Evolutionary conservation across 2,888 invertebrate species (phyloP).

Genomic region (Harpalus rubripes): DNA sequence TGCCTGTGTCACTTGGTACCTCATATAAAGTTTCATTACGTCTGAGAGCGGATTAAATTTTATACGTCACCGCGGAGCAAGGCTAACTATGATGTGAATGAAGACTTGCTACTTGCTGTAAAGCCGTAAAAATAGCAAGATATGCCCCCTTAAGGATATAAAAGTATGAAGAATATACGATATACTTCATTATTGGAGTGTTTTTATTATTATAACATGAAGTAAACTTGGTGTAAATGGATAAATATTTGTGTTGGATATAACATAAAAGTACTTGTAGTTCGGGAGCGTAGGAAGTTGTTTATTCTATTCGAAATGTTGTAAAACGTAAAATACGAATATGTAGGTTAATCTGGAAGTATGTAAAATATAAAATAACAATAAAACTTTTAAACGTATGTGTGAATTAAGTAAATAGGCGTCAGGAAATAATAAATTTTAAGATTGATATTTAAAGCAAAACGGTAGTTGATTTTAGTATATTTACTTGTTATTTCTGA

Average conservation of each 20-base stretch:
- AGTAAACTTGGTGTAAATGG: neutral
- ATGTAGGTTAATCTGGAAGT: neutral
- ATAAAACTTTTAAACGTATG: neutral
- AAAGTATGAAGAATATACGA: conserved; percentile 6
- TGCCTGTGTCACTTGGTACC: conserved; percentile 5
- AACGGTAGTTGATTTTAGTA: too few species aligned
- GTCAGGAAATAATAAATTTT: neutral
- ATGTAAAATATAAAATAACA: neutral
- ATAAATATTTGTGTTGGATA: neutral
- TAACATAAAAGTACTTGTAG: neutral
- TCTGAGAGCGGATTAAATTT: conserved; percentile 49
- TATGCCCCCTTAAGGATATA: neutral
- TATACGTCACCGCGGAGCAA: conserved; percentile 39
- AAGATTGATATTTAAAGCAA: neutral
- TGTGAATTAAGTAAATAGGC: neutral
- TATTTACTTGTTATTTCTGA: neutral
- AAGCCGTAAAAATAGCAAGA: conserved; percentile 4
- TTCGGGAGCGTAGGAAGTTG: neutral
- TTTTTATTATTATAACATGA: neutral
- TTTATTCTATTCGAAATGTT: neutral
- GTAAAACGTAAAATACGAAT: neutral
- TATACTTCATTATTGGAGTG: neutral
- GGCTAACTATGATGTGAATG: conserved; percentile 21
- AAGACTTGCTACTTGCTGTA: conserved; percentile 3
- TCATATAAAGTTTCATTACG: conserved; percentile 57